Conservation (phyloP, 1,140 invertebrate genomes). For the Samia ricini region DNA sequence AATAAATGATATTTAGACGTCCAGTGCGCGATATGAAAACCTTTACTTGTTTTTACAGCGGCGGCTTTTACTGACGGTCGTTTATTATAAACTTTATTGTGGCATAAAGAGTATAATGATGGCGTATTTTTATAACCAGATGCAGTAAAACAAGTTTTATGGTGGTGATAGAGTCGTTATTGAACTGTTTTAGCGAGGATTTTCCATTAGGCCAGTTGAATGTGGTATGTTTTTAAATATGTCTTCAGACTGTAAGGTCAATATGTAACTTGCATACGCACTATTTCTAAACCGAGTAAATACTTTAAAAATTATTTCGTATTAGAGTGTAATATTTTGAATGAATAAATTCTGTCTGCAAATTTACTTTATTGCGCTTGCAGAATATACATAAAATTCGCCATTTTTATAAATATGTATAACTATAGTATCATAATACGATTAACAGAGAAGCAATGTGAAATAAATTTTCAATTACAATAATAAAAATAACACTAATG, state of each 20-base stretch:
- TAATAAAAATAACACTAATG: no score
- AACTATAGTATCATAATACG: no score
- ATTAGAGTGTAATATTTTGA: no score
- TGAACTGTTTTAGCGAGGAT: conserved; percentile 25
- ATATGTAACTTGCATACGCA: no score
- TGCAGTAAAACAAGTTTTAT: conserved; percentile 71
- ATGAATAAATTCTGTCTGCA: no score
- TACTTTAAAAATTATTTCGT: no score
- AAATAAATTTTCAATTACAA: no score
- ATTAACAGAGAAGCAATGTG: no score
- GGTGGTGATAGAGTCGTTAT: conserved; percentile 59
- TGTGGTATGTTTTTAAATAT: not conserved
- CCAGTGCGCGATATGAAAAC: conserved; percentile 51
- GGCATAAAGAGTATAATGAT: conserved; percentile 70
- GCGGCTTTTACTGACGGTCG: conserved; percentile 48
- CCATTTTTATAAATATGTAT: no score
- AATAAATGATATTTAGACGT: not conserved
- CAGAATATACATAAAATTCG: no score
- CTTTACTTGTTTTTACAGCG: conserved; percentile 39
- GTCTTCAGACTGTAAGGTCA: not conserved
- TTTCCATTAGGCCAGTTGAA: not conserved
- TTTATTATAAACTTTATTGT: conserved; percentile 73
- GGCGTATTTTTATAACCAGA: conserved; percentile 66
- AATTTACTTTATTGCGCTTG: no score
- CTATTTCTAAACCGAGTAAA: no score